Percentiles rank a stretch among this genome's conserved stretches.
Evolutionary conservation across 2,113 vertebrate species (phyloP).

Genomic region (Sorex fumeus): DNA sequence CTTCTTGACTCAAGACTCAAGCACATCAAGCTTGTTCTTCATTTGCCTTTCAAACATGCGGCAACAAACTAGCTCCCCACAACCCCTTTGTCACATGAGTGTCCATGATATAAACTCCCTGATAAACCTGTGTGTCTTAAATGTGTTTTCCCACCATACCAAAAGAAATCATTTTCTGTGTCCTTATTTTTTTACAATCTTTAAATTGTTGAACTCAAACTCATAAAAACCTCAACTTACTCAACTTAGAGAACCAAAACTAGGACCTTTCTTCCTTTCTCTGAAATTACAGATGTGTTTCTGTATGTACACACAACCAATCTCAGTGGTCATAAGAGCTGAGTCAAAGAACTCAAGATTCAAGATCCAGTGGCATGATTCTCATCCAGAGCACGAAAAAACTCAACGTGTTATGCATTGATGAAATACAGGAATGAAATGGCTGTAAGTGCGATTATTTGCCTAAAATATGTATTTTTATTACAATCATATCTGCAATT

Average conservation of each 20-base stretch:
- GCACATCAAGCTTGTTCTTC: neutral
- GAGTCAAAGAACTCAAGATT: conserved; percentile 33
- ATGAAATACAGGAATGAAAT: conserved; percentile 44
- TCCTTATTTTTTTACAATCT: neutral
- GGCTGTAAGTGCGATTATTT: conserved; percentile 14
- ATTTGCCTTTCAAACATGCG: neutral
- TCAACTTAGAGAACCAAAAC: conserved; percentile 40
- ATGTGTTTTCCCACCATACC: neutral
- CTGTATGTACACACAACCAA: conserved; percentile 36
- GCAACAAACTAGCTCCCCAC: too few relatives aligned
- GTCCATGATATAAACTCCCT: neutral
- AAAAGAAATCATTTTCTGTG: neutral
- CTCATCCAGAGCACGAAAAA: neutral
- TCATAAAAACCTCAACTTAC: conserved; percentile 3
- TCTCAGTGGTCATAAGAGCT: neutral
- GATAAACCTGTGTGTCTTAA: neutral
- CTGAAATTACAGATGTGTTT: conserved; percentile 32
- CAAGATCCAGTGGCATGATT: neutral
- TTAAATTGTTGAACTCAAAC: neutral
- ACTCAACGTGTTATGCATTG: conserved; percentile 60
- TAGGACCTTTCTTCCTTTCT: conserved; percentile 48
- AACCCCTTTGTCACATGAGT: neutral
- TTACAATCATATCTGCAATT: conserved; percentile 14
- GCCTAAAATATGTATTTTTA: conserved; percentile 17
- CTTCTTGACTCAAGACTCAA: neutral